Evolutionary conservation across 1,140 invertebrate genomes (phyloP).

Genomic region (Orchestia grillus): DNA sequence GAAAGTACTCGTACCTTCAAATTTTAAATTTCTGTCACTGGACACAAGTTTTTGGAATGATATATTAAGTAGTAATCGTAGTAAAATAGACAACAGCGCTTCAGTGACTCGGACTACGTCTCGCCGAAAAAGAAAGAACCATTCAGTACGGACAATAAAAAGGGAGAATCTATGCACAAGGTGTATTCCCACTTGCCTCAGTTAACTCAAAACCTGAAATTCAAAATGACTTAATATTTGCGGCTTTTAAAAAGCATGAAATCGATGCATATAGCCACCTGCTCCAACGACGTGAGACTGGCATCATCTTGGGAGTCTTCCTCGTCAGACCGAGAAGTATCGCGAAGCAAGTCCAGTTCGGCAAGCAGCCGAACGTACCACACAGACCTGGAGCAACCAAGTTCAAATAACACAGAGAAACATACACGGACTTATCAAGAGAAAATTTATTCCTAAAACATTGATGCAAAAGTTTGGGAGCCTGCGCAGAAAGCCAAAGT

Average conservation of each 20-base stretch:
- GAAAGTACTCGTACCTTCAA: too few species aligned
- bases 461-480: too few species aligned
- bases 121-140: too few species aligned
- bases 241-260: neutral
- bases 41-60: too few species aligned
- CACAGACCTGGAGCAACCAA: constrained; percentile 75
- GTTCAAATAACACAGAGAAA: neutral
- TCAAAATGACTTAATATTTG: neutral
- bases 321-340: constrained; percentile 67
- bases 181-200: neutral
- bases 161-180: too few species aligned
- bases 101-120: too few species aligned
- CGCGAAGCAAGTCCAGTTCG: constrained; percentile 82
- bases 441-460: too few species aligned
- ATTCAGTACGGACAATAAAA: too few species aligned
- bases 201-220: neutral
- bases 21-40: too few species aligned
- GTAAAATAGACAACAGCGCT: neutral
- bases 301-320: constrained; percentile 69
- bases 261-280: constrained; percentile 55
- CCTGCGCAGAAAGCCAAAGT: too few species aligned
- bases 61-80: too few species aligned
- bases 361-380: constrained; percentile 82
- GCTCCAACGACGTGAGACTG: constrained; percentile 66
- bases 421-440: neutral